Conservation (phyloP, 2,113 vertebrate species). For the Mesembrinibis cayennensis region DNA sequence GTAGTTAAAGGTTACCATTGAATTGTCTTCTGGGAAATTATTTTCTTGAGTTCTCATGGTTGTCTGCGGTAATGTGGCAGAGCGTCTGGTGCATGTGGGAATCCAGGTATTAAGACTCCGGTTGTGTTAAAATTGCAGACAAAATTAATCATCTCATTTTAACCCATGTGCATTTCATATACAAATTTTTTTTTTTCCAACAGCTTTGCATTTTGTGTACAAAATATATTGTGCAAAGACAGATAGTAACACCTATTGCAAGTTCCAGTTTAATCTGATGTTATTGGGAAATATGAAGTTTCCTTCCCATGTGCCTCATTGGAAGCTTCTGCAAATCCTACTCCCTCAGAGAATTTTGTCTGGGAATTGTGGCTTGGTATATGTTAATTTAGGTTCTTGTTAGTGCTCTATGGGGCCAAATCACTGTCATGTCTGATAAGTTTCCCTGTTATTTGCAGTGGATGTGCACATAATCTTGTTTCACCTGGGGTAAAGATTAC, state of each 20-base stretch:
- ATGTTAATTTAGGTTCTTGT: background rate
- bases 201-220: background rate
- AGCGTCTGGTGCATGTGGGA: background rate
- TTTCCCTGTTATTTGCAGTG: background rate
- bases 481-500: background rate
- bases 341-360: background rate
- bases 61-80: background rate
- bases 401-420: background rate
- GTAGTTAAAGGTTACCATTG: background rate
- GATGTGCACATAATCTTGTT: background rate
- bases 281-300: background rate
- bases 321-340: background rate
- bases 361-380: background rate
- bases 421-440: background rate
- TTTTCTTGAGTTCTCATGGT: background rate
- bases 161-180: background rate
- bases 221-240: background rate
- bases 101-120: background rate
- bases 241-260: background rate
- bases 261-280: background rate
- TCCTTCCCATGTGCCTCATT: background rate
- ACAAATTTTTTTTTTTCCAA: background rate
- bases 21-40: background rate
- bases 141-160: background rate
- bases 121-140: background rate